These are phyloP conservation scores for Lydus trimaculatus DNA, from an alignment of 2,888 invertebrate species.

Conservation along the genomic window DNA sequence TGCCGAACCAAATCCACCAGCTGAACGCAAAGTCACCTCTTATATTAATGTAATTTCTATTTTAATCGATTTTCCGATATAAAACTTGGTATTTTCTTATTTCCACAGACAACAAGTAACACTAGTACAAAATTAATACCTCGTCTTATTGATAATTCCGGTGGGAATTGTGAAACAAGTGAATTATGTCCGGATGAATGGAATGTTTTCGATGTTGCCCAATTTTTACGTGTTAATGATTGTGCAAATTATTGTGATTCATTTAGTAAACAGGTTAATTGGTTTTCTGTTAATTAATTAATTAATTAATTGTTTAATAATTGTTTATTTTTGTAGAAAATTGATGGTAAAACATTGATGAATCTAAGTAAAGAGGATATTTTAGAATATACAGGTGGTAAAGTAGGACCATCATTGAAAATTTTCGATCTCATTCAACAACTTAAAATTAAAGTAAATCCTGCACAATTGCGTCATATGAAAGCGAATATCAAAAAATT, in stretches of 20 bases:
- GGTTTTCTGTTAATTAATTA: not conserved
- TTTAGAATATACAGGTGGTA: slow-evolving; percentile 87
- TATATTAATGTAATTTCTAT: slow-evolving; percentile 69
- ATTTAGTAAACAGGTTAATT: slow-evolving; percentile 64
- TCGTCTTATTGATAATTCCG: slow-evolving; percentile 67
- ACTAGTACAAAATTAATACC: slow-evolving; percentile 69
- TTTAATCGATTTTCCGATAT: too few relatives aligned
- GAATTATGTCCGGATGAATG: slow-evolving; percentile 73
- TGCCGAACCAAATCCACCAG: slow-evolving; percentile 60
- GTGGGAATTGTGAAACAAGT: slow-evolving; percentile 64
- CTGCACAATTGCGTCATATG: slow-evolving; percentile 70
- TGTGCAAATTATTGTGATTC: slow-evolving; percentile 75
- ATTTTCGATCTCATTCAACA: slow-evolving; percentile 93
- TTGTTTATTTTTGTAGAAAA: slow-evolving; percentile 64
- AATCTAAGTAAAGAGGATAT: slow-evolving; percentile 89
- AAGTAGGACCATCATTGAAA: slow-evolving; percentile 94
- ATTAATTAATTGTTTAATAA: not conserved
- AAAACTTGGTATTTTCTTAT: too few relatives aligned
- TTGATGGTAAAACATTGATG: slow-evolving; percentile 83
- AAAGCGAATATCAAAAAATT: slow-evolving; percentile 72
- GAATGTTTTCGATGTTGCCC: slow-evolving; percentile 86
- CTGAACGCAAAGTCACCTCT: slow-evolving; percentile 68
- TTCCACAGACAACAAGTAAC: slow-evolving; percentile 53
- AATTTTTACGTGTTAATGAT: slow-evolving; percentile 90
- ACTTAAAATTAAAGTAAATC: slow-evolving; percentile 84